Evolutionary conservation across 2,797 vertebrate genomes (phyloP).

Genomic region (Lacerta viridis): DNA sequence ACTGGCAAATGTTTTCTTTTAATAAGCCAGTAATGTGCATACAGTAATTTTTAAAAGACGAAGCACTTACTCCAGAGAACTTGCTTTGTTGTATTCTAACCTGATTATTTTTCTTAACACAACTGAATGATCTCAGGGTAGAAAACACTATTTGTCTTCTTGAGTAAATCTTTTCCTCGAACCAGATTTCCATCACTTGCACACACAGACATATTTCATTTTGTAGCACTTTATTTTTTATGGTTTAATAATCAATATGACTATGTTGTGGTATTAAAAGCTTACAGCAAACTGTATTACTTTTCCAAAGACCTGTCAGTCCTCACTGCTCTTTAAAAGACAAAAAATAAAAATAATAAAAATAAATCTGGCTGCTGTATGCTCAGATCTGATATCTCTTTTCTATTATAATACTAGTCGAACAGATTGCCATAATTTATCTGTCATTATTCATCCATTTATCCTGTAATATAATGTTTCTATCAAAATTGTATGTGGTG

Average conservation of each 20-base stretch:
- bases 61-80: not conserved
- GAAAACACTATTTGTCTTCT: not conserved
- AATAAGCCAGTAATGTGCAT: constrained; percentile 23
- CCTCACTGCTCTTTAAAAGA: constrained; percentile 27
- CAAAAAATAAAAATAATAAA: not conserved
- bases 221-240: constrained; percentile 31
- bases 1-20: constrained; percentile 44
- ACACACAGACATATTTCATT: constrained; percentile 26
- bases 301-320: constrained; percentile 31
- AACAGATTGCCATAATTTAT: constrained; percentile 23
- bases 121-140: constrained; percentile 1
- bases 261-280: constrained; percentile 31
- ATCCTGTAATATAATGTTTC: constrained; percentile 34
- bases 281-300: constrained; percentile 17
- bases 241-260: constrained; percentile 44
- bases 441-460: constrained; percentile 44
- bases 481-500: constrained; percentile 15
- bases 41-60: constrained; percentile 26
- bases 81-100: constrained; percentile 39
- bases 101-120: constrained; percentile 10
- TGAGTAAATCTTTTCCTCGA: constrained; percentile 37
- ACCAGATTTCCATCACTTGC: constrained; percentile 20
- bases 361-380: constrained; percentile 3
- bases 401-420: constrained; percentile 19
- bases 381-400: constrained; percentile 41